phyloP scores from a whole-genome alignment of 2,113 vertebrate genomes.

The Entelurus aequoreus region DNA sequence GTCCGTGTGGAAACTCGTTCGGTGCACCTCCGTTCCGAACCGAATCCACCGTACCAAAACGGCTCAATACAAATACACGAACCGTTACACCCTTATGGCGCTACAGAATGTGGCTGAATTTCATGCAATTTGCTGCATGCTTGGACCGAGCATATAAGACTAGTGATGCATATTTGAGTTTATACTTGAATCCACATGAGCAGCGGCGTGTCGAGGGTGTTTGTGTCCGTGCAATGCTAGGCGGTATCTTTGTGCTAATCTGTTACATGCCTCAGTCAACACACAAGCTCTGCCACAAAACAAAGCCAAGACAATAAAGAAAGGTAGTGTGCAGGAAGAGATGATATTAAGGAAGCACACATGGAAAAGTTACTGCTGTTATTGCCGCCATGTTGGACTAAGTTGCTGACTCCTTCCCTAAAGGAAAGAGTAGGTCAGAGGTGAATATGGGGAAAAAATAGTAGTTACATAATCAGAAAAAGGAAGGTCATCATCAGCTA shows the following conservation, averaged over 20 bases:
- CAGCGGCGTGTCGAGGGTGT: conserved; percentile 1
- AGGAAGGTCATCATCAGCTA: background rate
- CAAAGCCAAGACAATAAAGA: background rate
- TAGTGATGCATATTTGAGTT: too few species aligned
- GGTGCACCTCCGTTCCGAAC: too few species aligned
- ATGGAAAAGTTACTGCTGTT: conserved; percentile 20
- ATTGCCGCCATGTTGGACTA: background rate
- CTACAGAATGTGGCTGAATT: too few species aligned
- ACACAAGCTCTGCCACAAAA: conserved; percentile 6
- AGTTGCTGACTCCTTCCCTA: conserved; percentile 7
- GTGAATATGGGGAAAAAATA: background rate
- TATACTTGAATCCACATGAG: background rate
- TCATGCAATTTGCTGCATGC: too few species aligned
- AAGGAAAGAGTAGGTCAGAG: conserved; percentile 2
- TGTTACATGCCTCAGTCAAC: conserved; percentile 53
- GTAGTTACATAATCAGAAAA: background rate
- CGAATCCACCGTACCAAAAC: too few species aligned
- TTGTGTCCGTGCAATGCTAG: conserved; percentile 34
- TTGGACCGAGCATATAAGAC: too few species aligned
- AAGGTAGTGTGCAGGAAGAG: background rate
- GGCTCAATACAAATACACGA: too few species aligned
- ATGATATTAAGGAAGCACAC: conserved; percentile 2
- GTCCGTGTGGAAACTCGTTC: too few species aligned
- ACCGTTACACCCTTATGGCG: too few species aligned
- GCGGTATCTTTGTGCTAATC: conserved; percentile 47